Conservation (phyloP, 2,113 vertebrate genomes). For the Pongo pygmaeus region DNA sequence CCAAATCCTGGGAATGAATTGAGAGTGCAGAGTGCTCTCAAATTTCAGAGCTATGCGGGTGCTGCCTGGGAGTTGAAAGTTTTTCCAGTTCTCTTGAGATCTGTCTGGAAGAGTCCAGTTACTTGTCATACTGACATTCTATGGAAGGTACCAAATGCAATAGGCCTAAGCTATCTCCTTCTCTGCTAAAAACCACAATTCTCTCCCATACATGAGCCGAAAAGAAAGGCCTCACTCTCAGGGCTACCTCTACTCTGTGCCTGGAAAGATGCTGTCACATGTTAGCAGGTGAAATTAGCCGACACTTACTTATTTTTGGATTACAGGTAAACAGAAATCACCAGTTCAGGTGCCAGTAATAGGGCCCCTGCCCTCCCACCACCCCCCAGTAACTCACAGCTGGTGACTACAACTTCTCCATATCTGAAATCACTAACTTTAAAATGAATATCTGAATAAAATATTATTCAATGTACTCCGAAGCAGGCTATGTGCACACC, state of each 20-base stretch:
- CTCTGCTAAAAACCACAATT: neutral
- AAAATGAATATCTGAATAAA: conserved; percentile 31
- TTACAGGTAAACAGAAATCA: neutral
- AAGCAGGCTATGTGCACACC: neutral
- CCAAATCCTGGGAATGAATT: conserved; percentile 16
- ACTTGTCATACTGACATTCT: neutral
- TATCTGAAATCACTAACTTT: conserved; percentile 38
- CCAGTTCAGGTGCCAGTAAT: neutral
- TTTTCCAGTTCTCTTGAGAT: neutral
- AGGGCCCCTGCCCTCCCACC: neutral
- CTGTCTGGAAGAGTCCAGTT: neutral
- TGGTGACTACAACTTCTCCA: neutral
- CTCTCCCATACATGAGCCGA: neutral
- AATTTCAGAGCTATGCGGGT: neutral
- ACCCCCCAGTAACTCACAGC: neutral
- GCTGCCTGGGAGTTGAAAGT: neutral
- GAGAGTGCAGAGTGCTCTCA: neutral
- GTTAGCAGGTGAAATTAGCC: neutral
- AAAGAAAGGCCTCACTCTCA: neutral
- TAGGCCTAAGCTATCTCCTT: neutral
- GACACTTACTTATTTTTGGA: neutral
- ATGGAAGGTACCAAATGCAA: neutral
- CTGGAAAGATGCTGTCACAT: neutral
- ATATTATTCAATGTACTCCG: neutral
- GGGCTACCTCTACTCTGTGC: neutral